Evolutionary conservation across 1,140 invertebrate species (phyloP), one percentile per base, ranked within the genome.

Genomic region (Wiebesia pumilae): DNA sequence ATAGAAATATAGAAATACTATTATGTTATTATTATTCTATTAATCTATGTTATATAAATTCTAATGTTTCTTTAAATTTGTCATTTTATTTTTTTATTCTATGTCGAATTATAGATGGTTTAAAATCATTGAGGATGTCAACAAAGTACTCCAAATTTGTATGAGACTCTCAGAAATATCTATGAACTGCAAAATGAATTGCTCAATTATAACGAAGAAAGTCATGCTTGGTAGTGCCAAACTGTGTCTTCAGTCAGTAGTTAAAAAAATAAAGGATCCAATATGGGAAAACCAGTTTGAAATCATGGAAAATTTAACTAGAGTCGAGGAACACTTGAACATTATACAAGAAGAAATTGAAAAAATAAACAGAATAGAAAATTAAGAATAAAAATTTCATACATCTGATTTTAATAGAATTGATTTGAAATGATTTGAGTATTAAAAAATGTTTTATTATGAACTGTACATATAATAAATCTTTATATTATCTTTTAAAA

Each of bases 171-270:
- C 93, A 33, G 90, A 94, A 86, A 89, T 91, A 2, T 93, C 93
- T 82, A 87, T 93, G 79, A 89, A 87, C 6, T 94, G 92, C 47
- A 81, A 90, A 0, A 87, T 90, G 4, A 89, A 93, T 19, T 90
- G 90, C 73, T 69, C 87, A 27, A 83, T 88, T 79, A 90, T 89
- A 12, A 92, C 94, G 35, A 94, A 93, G 47, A 88, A 93, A 90
- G 92, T 93, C 10, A 90, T 95, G 69, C 89, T 96, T 7, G 96
- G 94, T 3, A 96, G 95, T 7, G 95, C 95, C 0, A 94, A 96
- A 73, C 88, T 96, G 12, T 94, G 95, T 0, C 93, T 94, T 16
- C 95, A 96, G 80, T 94, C 93, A 24, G 93, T 94, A 30, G 88
- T 95, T 58, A 92, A 93, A 40, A 95, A 94, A 54, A 92, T 93